Conservation (phyloP, 2,888 invertebrate species). For the Mantis religiosa region DNA sequence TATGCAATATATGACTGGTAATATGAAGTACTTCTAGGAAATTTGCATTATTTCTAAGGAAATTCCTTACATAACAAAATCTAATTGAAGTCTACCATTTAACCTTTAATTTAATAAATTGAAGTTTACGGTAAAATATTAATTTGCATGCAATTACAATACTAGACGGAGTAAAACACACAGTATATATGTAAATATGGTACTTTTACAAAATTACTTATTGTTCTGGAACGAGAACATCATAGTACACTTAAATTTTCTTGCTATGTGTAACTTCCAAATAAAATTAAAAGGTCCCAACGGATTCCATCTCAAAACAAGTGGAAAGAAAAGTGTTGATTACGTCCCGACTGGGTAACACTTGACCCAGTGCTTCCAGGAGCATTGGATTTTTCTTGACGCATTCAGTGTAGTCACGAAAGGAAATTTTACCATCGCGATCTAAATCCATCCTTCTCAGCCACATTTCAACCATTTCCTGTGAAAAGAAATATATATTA, state of each 20-base stretch:
- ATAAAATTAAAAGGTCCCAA: neutral
- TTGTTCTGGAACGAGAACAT: too few relatives aligned
- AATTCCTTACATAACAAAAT: too few relatives aligned
- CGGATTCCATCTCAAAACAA: constrained; percentile 34
- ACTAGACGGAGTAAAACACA: too few relatives aligned
- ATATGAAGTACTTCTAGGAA: too few relatives aligned
- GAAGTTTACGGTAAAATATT: too few relatives aligned
- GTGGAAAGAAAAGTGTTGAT: constrained; percentile 42
- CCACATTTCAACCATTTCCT: constrained; percentile 70
- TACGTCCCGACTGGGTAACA: constrained; percentile 60
- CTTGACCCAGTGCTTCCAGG: constrained; percentile 68
- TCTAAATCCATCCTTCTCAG: constrained; percentile 72
- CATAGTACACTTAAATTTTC: neutral
- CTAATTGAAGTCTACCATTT: too few relatives aligned
- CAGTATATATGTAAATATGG: too few relatives aligned
- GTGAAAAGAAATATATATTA: constrained; percentile 33
- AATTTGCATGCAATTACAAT: too few relatives aligned
- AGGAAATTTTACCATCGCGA: constrained; percentile 67
- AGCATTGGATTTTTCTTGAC: constrained; percentile 61
- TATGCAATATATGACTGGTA: too few relatives aligned
- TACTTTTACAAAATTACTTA: too few relatives aligned
- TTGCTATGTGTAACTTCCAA: neutral
- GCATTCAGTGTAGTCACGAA: constrained; percentile 60
- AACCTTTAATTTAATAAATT: too few relatives aligned
- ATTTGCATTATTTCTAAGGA: too few relatives aligned